Percentiles rank a stretch among this genome's conserved stretches.
Evolutionary conservation across 92 coral and sea anemone species (phyloP).

Genomic region (Palythoa caribaeorum): DNA sequence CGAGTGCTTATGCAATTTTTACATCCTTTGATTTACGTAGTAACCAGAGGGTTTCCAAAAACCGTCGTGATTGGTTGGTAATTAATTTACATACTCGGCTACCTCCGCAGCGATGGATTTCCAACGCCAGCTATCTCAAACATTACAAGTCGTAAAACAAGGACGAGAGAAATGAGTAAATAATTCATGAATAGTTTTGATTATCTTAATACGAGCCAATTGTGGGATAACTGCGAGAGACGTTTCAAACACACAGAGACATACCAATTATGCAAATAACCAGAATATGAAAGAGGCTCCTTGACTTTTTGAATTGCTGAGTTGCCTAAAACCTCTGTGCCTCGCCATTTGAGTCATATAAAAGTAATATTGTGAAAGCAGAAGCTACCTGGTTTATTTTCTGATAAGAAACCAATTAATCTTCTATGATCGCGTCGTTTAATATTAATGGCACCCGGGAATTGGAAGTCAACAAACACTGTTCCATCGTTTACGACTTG

Average conservation of each 20-base stretch:
- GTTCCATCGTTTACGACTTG: constrained; percentile 21
- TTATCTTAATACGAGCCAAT: constrained; percentile 57
- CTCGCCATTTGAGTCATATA: background rate
- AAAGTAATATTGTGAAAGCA: background rate
- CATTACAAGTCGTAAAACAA: background rate
- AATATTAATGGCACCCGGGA: constrained; percentile 26
- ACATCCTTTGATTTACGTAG: constrained; percentile 15
- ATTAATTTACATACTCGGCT: constrained; percentile 72
- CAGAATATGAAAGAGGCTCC: background rate
- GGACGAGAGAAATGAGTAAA: constrained; percentile 41
- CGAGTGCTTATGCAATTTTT: constrained; percentile 12
- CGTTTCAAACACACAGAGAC: background rate
- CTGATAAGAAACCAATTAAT: constrained; percentile 41
- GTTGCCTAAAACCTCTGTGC: background rate
- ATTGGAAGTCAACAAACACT: background rate
- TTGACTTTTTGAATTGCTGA: background rate
- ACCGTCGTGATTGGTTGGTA: constrained; percentile 67
- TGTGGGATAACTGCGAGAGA: constrained; percentile 27
- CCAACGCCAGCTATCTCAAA: background rate
- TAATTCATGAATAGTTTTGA: constrained; percentile 51
- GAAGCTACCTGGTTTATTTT: constrained; percentile 22
- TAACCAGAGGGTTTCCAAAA: constrained; percentile 5
- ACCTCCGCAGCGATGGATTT: background rate
- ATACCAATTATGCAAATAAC: background rate
- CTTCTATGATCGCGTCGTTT: constrained; percentile 6